Conservation (phyloP, 2,888 invertebrate species). For the Lasioglossum leucozonium region DNA sequence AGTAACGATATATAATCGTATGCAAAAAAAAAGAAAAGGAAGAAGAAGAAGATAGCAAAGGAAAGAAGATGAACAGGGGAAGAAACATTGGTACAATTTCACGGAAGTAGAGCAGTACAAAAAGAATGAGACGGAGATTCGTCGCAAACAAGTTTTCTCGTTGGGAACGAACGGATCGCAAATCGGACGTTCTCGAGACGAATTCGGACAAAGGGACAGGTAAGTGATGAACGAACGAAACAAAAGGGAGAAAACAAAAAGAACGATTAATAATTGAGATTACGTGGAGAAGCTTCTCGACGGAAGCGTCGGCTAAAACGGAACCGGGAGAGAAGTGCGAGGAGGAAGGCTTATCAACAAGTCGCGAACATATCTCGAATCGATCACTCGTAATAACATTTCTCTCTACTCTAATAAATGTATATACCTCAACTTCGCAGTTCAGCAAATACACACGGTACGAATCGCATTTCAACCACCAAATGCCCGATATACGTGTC, state of each 20-base stretch:
- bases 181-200: conserved; percentile 47
- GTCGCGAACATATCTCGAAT: conserved; percentile 64
- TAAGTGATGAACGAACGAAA: conserved; percentile 8
- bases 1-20: conserved; percentile 70
- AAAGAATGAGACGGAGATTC: conserved; percentile 55
- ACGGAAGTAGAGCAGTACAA: conserved; percentile 41
- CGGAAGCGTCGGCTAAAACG: conserved; percentile 26
- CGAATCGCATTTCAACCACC: conserved; percentile 74
- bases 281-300: conserved; percentile 8
- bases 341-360: conserved; percentile 56
- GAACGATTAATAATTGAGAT: conserved; percentile 14
- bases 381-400: conserved; percentile 57
- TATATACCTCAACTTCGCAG: conserved; percentile 63
- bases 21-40: conserved; percentile 28
- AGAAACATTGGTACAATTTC: conserved; percentile 40
- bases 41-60: too few species aligned
- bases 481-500: conserved; percentile 75
- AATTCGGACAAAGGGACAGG: conserved; percentile 1
- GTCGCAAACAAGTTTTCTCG: conserved; percentile 33
- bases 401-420: conserved; percentile 61
- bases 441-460: conserved; percentile 73
- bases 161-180: conserved; percentile 52
- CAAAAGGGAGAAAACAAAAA: too few species aligned
- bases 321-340: conserved; percentile 32
- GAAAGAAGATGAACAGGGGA: neutral